Conservation (phyloP, 2,888 invertebrate genomes). For the Drosophila anomalipes region DNA sequence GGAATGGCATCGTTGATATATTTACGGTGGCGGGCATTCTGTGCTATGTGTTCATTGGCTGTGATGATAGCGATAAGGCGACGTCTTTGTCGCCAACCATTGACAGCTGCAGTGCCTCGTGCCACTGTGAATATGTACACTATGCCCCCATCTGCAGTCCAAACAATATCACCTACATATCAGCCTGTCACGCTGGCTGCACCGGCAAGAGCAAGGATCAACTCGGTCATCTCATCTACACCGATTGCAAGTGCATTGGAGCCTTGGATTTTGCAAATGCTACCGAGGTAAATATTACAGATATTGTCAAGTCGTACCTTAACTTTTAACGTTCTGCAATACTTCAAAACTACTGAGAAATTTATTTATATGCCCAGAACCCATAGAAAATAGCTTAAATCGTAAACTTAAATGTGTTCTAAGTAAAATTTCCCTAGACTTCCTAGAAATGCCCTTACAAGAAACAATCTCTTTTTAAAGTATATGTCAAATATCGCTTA, state of each 20-base stretch:
- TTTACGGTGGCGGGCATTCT: slow-evolving; percentile 88
- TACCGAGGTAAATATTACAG: slow-evolving; percentile 26
- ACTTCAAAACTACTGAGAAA: not conserved
- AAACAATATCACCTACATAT: slow-evolving; percentile 89
- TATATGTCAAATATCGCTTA: not conserved
- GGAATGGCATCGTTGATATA: slow-evolving; percentile 89
- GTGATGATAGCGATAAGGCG: slow-evolving; percentile 86
- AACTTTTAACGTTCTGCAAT: too few relatives aligned
- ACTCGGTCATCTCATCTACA: slow-evolving; percentile 47
- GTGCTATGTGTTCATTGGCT: slow-evolving; percentile 89
- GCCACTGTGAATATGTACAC: slow-evolving; percentile 89
- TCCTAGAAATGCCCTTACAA: not conserved
- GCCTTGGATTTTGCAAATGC: not conserved
- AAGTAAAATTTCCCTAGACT: not conserved
- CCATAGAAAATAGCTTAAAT: not conserved
- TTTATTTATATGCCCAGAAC: not conserved
- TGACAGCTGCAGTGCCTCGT: slow-evolving; percentile 87
- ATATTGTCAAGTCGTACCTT: not conserved
- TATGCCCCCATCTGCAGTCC: slow-evolving; percentile 90
- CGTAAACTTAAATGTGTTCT: not conserved
- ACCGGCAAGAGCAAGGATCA: slow-evolving; percentile 63
- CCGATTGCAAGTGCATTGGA: slow-evolving; percentile 59
- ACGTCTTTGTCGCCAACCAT: slow-evolving; percentile 57
- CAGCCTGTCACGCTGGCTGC: slow-evolving; percentile 92
- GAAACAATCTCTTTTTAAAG: not conserved